A percentile compares a stretch with the other conserved stretches of the same genome.
These are phyloP conservation scores for Drosophila merina DNA, from an alignment of 2,888 invertebrate species.

Conservation along the genomic window DNA sequence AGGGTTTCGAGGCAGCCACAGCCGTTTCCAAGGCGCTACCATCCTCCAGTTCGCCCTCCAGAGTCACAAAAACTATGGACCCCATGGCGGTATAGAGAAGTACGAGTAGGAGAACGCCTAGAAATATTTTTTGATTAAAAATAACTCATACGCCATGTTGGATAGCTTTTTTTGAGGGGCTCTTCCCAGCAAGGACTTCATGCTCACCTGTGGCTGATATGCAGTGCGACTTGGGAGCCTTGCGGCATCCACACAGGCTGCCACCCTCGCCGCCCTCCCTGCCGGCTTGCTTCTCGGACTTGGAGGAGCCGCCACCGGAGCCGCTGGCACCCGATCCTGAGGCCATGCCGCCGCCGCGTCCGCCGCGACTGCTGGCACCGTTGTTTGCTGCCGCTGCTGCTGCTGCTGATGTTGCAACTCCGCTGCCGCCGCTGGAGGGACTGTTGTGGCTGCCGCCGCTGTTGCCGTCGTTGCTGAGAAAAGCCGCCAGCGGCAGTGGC, in stretches of 20 bases:
- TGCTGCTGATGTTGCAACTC: conserved; percentile 22
- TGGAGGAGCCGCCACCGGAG: conserved; percentile 52
- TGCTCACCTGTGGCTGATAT: conserved; percentile 83
- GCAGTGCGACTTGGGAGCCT: conserved; percentile 84
- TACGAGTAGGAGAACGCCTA: conserved; percentile 87
- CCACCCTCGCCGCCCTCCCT: conserved; percentile 62
- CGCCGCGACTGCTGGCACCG: conserved; percentile 24
- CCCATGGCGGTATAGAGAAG: conserved; percentile 96
- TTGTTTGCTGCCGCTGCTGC: conserved; percentile 26
- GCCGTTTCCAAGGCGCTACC: conserved; percentile 85
- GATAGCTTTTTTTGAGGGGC: too few relatives aligned
- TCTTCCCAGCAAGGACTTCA: too few relatives aligned
- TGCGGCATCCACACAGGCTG: conserved; percentile 83
- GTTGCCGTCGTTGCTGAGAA: conserved; percentile 61
- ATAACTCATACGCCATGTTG: too few relatives aligned
- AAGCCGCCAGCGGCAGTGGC: conserved; percentile 81
- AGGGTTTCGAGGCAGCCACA: conserved; percentile 87
- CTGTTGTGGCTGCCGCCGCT: conserved; percentile 25
- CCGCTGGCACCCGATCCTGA: conserved; percentile 42
- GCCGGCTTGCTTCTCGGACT: conserved; percentile 79
- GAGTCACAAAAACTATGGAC: conserved; percentile 94
- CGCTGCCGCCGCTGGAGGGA: conserved; percentile 27
- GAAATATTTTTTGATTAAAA: not conserved
- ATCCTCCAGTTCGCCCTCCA: conserved; percentile 88
- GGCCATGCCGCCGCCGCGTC: conserved; percentile 43